Base-by-base conservation (phyloP, 2,888 invertebrate species). In the Mythimna vitellina region DNA sequence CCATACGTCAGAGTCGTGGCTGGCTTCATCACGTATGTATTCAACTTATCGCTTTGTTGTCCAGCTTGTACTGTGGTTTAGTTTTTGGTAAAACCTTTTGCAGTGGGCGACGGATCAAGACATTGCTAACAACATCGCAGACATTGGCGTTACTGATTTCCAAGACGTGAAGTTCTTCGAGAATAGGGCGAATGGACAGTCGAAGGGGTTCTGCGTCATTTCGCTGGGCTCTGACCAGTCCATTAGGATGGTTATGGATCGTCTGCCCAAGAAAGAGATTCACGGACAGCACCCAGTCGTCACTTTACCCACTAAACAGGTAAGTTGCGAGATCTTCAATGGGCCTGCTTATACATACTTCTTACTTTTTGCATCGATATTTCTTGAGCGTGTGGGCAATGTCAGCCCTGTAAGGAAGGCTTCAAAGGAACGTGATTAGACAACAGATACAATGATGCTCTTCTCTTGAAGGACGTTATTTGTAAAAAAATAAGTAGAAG, bases 111-210 rank as follows among this genome's bases (percentile, higher is more conserved):
- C 99, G 80, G 99, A 99, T 96, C 98, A 99, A 96, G 99, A 99
- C 91, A 98, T 99, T 83, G 98, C 98, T 65, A 99, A 99, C 95
- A 98, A 98, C n/a, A 97, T 99, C 77, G 97, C 97, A 67, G 98
- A 98, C 84, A 97, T 99, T 86, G 99, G 99, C 63, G 98, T 99
- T 9, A 97, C 97, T 70, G 99, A 99, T 95, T 98, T 99, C 90
- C 97, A 99, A 89, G 99, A 99, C 93, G 99, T 99, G 53, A 99
- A 99, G 96, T 99, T 99, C 96, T 99, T 99, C 96, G 99, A 99
- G 95, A 99, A 99, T 96, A 97, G 99, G 89, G 98, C 99, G 51
- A 99, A 99, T 96, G 99, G 99, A 38, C 99, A 99, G 94, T 99
- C 99, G 0, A 99, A 99, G 96, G 99, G 99, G 46, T 99, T 99